Evolutionary conservation across 2,888 invertebrate species (phyloP), one percentile per base, ranked within the genome.

Genomic region (Nomada flava): DNA sequence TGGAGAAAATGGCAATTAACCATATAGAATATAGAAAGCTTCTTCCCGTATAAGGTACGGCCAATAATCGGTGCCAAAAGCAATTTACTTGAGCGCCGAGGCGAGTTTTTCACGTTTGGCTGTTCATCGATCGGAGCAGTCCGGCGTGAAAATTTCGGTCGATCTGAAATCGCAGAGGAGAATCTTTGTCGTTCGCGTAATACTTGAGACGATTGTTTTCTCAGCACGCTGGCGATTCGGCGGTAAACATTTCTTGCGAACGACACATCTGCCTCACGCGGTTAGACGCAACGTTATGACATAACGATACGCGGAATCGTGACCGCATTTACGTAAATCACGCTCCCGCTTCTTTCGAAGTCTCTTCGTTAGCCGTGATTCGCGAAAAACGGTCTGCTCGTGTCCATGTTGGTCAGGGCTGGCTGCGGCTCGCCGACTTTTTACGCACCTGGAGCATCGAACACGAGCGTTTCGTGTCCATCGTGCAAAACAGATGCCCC

Each of bases 251-350:
- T 15, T 13, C 23, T 3, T 52, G 15, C 44, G 20, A 20, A 18
- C n/a, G 20, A 42, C 20, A 55, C 23, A 57, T 10, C 26, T 57
- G 53, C 60, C 42, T 57, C 20, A 2, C 7, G 10, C 50, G 29
- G 13, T 42, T 36, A 64, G 20, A 52, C 18, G n/a, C 52, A 60
- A n/a, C 53, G n/a, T 68, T 26, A 44, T 71, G 74, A 82, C 71
- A 68, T 74, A 82, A 78, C 65, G 57, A 63, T 29, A 29, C 53
- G 53, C 2, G 26, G 62, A 77, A 71, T 77, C 44, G 23, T 67
- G 55, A 15, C 23, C 64, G 50, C 36, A 70, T 76, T 88, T 82
- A 78, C 79, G 76, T 81, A 83, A 88, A 85, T 79, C 78, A 29
- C 70, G 67, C 63, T 73, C 79, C 82, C 84, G 62, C 80, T 42